These are phyloP conservation scores for Scaptodrosophila lebanonensis DNA, from an alignment of 1,140 invertebrate genomes.

Conservation along the genomic window DNA sequence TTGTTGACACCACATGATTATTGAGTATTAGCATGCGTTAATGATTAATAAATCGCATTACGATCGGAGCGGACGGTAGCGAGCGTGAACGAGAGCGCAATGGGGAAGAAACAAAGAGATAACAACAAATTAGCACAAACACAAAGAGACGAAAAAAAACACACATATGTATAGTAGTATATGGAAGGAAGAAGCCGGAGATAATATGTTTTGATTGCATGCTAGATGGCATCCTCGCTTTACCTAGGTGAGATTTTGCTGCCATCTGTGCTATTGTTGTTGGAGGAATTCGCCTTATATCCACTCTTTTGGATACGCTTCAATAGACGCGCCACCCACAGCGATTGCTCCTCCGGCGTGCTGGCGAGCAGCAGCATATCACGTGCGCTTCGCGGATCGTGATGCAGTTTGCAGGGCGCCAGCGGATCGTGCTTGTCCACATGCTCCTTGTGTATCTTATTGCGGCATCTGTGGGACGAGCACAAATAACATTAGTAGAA, in stretches of 20 bases:
- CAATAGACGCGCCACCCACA: conserved; percentile 93
- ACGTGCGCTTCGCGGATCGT: conserved; percentile 94
- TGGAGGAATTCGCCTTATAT: conserved; percentile 88
- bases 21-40: too few species aligned
- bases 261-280: conserved; percentile 81
- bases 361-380: conserved; percentile 92
- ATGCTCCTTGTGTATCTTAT: conserved; percentile 98
- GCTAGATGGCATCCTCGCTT: too few species aligned
- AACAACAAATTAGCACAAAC: not conserved
- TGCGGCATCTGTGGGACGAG: conserved; percentile 85
- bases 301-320: conserved; percentile 96
- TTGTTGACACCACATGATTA: too few species aligned
- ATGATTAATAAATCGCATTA: conserved; percentile 33
- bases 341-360: conserved; percentile 91
- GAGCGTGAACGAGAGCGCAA: conserved; percentile 5
- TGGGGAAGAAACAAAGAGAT: conserved; percentile 27
- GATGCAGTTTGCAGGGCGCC: conserved; percentile 94
- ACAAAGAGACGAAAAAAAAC: too few species aligned
- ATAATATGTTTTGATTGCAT: not conserved
- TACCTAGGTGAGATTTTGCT: conserved; percentile 83
- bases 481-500: not conserved
- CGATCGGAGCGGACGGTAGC: conserved; percentile 15
- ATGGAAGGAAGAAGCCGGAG: not conserved
- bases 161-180: not conserved
- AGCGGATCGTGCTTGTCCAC: conserved; percentile 89